Conservation (phyloP, 1,140 invertebrate species). For the Bombus picipes region DNA sequence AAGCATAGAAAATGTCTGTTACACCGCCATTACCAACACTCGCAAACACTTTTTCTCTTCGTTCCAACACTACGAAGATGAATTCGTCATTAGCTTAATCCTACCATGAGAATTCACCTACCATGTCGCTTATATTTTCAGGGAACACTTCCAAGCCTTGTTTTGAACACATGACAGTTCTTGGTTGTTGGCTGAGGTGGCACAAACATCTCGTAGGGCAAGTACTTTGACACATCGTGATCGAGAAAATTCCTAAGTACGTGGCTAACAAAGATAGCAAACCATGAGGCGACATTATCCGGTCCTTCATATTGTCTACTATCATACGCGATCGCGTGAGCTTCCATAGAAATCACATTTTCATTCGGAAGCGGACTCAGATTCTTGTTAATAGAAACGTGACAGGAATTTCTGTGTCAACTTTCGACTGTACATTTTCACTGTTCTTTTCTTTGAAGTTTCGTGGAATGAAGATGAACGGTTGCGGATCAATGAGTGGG, state of each 20-base stretch:
- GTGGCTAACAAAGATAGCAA: background rate
- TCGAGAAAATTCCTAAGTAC: constrained; percentile 29
- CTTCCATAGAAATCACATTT: constrained; percentile 13
- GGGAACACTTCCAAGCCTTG: constrained; percentile 67
- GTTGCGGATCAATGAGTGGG: constrained; percentile 36
- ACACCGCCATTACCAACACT: background rate
- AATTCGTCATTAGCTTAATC: background rate
- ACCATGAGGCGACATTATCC: background rate
- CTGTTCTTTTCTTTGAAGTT: background rate
- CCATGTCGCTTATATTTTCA: constrained; percentile 65
- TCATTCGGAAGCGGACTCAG: background rate
- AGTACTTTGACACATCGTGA: constrained; percentile 13
- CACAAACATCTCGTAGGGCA: constrained; percentile 71
- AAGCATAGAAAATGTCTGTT: background rate
- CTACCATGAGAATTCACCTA: constrained; percentile 42
- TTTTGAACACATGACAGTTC: constrained; percentile 63
- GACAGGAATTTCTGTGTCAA: background rate
- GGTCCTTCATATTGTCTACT: constrained; percentile 41
- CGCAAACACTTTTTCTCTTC: too few species aligned
- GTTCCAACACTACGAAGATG: background rate
- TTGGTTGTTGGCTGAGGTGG: constrained; percentile 56
- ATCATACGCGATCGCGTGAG: constrained; percentile 21
- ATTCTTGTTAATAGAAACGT: background rate
- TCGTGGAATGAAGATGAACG: too few species aligned
- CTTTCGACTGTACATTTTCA: background rate